Base-by-base conservation (phyloP, 1,140 invertebrate genomes). In the Apolygus lucorum region DNA sequence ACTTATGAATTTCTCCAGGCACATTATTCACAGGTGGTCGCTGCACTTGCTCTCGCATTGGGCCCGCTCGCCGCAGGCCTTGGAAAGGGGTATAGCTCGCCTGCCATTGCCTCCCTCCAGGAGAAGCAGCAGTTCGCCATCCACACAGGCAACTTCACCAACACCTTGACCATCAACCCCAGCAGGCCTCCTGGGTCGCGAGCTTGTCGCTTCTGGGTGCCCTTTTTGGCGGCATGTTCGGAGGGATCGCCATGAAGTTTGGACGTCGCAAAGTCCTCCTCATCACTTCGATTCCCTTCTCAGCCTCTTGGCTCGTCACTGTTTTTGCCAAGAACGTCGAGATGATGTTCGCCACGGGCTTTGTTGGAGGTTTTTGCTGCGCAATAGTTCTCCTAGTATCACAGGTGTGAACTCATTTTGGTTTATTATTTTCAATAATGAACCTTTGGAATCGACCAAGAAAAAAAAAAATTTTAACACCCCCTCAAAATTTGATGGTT, bases 81-180 rank as follows among this genome's bases (percentile, higher is more conserved):
- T 64, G 88, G 90, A 26, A 91, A 91, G 78, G 90, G 90, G 13
- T 92, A 92, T 82, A 90, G 87, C 74, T 91, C 89, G 14, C 90
- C 90, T 17, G 90, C 90, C 1, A 84, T 92, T 42, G 89, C 88
- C n/a, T 91, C 90, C 0, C 84, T 92, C 73, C 85, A 91, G 75
- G 86, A 89, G 74, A 82, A 80, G 69, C 79, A 83, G 73, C 74
- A 78, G 76, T 73, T 72, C 25, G 73, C 72, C 26, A 26, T 72
- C 13, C 67, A 68, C 52, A 72, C 72, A 2, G 73, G 72, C 2
- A 72, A 76, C 2, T 76, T 72, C 54, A 75, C 70, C 29, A 72
- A 72, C 69, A 77, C 84, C 71, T 86, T 89, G 76, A 82, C 84
- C 8, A 85, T 91, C 59, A 87, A 83, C 59, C 82, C 66, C 89